A percentile compares a stretch with the other conserved stretches of the same genome.
Evolutionary conservation across 2,888 invertebrate species (phyloP).

Genomic region (Sesamia inferens): DNA sequence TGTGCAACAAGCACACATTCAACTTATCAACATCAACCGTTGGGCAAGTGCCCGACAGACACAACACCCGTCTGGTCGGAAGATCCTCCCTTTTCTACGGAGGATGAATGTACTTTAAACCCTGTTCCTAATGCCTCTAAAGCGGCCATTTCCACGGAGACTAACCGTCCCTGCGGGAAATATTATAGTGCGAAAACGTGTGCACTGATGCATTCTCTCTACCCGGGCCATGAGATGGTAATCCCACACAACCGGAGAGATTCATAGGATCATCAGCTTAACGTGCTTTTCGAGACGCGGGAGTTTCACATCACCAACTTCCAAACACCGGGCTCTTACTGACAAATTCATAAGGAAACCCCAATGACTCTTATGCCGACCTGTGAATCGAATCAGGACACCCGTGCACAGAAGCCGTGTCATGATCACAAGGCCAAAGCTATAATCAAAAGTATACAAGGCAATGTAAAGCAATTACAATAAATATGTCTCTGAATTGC

Average conservation of each 20-base stretch:
- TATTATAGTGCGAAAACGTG: background rate
- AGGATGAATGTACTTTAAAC: no score
- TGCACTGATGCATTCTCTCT: background rate
- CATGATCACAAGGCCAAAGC: no score
- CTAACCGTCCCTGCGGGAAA: background rate
- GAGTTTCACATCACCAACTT: background rate
- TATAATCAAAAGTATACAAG: background rate
- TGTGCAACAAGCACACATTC: no score
- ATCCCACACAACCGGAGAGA: background rate
- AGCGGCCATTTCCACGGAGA: background rate
- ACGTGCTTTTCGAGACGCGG: background rate
- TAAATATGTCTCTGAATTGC: conserved; percentile 30
- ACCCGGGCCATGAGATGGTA: background rate
- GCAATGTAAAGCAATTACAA: conserved; percentile 21
- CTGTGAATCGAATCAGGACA: no score
- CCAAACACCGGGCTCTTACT: background rate
- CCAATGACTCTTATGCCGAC: no score
- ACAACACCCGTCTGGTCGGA: no score
- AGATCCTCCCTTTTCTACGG: no score
- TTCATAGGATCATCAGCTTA: background rate
- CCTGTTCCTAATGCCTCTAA: background rate
- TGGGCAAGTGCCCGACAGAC: no score
- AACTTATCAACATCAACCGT: no score
- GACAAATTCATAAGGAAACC: background rate
- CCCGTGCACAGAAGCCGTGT: no score